Evolutionary conservation across 2,888 invertebrate genomes (phyloP).

Genomic region (Macrophya alboannulata): DNA sequence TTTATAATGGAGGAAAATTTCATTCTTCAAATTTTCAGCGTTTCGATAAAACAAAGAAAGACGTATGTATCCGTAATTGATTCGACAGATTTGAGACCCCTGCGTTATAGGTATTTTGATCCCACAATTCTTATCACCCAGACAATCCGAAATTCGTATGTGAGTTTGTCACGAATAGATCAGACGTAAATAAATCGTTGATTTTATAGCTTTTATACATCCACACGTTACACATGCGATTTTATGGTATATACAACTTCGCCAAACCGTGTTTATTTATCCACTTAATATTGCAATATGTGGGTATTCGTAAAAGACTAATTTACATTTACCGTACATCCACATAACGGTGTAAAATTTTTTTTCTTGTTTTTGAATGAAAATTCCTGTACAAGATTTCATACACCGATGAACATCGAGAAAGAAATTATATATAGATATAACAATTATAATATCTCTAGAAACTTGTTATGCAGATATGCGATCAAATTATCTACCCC

Average conservation of each 20-base stretch:
- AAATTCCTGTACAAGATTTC: background rate
- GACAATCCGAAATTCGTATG: background rate
- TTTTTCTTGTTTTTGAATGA: background rate
- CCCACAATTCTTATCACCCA: background rate
- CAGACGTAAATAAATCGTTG: background rate
- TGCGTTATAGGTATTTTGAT: background rate
- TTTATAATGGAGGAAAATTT: background rate
- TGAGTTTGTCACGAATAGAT: background rate
- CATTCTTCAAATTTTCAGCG: too few species aligned
- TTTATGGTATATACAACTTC: conserved; percentile 14
- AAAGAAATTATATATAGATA: background rate
- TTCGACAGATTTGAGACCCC: background rate
- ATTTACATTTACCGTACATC: background rate
- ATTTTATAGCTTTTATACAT: background rate
- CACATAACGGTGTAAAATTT: conserved; percentile 9
- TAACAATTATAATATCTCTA: too few species aligned
- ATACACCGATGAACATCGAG: background rate
- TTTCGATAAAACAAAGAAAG: too few species aligned
- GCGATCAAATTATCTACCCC: background rate
- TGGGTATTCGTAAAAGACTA: background rate
- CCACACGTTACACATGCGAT: too few species aligned
- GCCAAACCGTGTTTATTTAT: background rate
- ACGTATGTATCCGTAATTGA: background rate
- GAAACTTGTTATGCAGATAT: background rate
- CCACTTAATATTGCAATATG: background rate